Evolutionary conservation across 2,888 invertebrate species (phyloP).

Genomic region (Rhagium mordax): DNA sequence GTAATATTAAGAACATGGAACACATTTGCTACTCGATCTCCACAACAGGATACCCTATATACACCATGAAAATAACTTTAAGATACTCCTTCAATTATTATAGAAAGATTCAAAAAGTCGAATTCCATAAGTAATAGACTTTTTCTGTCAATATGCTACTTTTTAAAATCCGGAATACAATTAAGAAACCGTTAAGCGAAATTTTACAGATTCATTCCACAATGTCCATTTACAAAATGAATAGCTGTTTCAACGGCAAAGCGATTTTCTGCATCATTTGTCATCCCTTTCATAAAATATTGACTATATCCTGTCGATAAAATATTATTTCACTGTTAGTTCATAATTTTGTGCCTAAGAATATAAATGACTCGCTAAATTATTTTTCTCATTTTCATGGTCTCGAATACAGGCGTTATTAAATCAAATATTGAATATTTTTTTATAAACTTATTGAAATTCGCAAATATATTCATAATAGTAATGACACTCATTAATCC

Average conservation of each 20-base stretch:
- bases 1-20: too few species aligned
- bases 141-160: too few species aligned
- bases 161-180: background rate
- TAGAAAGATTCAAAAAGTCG: too few species aligned
- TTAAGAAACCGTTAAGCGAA: background rate
- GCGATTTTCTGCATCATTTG: conserved; percentile 5
- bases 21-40: too few species aligned
- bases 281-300: conserved; percentile 5
- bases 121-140: too few species aligned
- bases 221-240: conserved; percentile 8
- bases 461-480: too few species aligned
- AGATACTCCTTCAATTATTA: too few species aligned
- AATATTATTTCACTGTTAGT: background rate
- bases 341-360: background rate
- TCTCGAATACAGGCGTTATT: background rate
- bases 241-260: background rate
- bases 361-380: background rate
- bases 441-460: too few species aligned
- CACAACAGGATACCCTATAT: too few species aligned
- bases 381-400: background rate
- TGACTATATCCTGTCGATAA: background rate
- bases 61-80: too few species aligned
- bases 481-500: too few species aligned
- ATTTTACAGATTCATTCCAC: background rate
- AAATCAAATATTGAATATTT: too few species aligned